Percentiles rank a stretch among this genome's conserved stretches.
These are phyloP conservation scores for Cyclura pinguis DNA, from an alignment of 2,797 vertebrate genomes.

Conservation along the genomic window DNA sequence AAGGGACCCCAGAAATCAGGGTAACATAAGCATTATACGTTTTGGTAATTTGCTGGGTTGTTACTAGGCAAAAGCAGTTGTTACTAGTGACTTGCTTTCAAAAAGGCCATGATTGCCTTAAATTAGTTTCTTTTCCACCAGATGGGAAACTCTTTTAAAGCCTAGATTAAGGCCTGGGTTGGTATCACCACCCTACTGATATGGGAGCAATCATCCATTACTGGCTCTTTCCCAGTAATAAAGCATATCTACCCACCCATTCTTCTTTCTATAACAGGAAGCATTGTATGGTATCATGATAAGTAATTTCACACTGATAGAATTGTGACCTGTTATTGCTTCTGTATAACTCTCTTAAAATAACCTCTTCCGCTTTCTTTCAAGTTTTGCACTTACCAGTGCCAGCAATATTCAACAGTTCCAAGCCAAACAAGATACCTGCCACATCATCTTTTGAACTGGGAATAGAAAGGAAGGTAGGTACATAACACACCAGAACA, in stretches of 20 bases:
- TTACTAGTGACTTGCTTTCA: not conserved
- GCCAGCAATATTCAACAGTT: not conserved
- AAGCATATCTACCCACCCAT: not conserved
- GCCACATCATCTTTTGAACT: not conserved
- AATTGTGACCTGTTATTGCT: not conserved
- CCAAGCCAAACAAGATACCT: not conserved
- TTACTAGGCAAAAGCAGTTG: not conserved
- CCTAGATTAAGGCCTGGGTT: too few relatives aligned
- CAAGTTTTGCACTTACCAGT: not conserved
- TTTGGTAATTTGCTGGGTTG: not conserved
- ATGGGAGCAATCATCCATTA: not conserved
- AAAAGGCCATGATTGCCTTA: not conserved
- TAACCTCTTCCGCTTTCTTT: not conserved
- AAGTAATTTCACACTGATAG: not conserved
- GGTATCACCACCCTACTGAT: too few relatives aligned
- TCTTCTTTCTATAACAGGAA: not conserved
- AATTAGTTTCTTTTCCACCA: not conserved
- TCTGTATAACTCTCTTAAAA: not conserved
- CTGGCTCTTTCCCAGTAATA: not conserved
- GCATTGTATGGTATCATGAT: not conserved
- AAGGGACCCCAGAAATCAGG: too few relatives aligned
- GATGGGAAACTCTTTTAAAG: not conserved
- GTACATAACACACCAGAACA: not conserved
- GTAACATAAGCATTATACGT: accelerated
- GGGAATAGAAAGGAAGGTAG: not conserved